Evolutionary conservation across 2,113 vertebrate genomes (phyloP).

Genomic region (Anser cygnoides): DNA sequence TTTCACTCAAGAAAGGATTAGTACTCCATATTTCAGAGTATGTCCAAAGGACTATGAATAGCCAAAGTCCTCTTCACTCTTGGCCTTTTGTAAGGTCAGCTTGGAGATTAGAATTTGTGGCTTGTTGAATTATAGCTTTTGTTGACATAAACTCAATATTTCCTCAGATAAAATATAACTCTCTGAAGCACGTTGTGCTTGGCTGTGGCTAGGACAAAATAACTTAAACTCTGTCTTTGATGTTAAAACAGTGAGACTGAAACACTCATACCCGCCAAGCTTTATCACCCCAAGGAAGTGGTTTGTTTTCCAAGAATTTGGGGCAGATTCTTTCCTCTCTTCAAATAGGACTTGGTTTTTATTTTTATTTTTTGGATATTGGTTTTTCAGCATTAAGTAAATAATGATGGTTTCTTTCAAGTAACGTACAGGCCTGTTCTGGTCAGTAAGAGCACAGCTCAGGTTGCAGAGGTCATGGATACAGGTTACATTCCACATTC

Average conservation of each 20-base stretch:
- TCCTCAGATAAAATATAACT: slow-evolving; percentile 22
- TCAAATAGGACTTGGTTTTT: neutral
- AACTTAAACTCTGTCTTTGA: slow-evolving; percentile 20
- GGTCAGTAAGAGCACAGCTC: neutral
- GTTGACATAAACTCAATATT: slow-evolving; percentile 4
- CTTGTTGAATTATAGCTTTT: neutral
- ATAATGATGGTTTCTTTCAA: slow-evolving; percentile 40
- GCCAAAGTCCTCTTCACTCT: neutral
- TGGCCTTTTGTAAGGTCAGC: neutral
- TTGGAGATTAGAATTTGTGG: neutral
- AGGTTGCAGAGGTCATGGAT: neutral
- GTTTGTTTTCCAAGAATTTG: slow-evolving; percentile 15
- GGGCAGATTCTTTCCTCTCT: neutral
- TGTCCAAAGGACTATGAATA: neutral
- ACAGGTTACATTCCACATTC: slow-evolving; percentile 41
- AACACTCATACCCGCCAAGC: neutral
- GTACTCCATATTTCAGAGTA: neutral
- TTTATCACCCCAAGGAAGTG: neutral
- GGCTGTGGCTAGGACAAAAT: slow-evolving; percentile 29
- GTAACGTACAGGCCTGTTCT: neutral
- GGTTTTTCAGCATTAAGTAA: neutral
- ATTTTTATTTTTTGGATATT: neutral
- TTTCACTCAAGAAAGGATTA: neutral
- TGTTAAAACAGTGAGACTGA: neutral
- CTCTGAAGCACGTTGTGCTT: slow-evolving; percentile 36